Conservation (phyloP, 2,113 vertebrate genomes). For the Callaeas wilsoni region DNA sequence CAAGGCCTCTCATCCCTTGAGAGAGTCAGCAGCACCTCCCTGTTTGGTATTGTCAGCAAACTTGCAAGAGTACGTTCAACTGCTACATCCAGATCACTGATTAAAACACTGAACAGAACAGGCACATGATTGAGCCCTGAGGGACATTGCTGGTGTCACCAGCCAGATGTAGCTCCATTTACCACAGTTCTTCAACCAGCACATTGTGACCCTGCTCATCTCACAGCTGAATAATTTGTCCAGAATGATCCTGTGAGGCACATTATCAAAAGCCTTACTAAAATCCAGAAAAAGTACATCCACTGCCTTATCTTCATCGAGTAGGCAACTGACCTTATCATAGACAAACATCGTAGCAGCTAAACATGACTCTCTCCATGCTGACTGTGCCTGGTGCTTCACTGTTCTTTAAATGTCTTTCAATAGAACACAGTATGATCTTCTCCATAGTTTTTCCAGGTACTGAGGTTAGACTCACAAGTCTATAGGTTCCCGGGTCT, state of each 20-base stretch:
- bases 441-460: not conserved
- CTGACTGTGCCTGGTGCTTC: not conserved
- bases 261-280: not conserved
- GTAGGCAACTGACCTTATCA: not conserved
- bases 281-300: not conserved
- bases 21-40: not conserved
- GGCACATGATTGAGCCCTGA: fast-evolving
- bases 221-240: not conserved
- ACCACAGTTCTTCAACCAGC: not conserved
- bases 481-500: not conserved
- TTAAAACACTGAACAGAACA: not conserved
- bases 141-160: not conserved
- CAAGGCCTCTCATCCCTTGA: not conserved
- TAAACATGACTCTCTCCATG: not conserved
- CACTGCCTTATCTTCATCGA: not conserved
- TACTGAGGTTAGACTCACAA: not conserved
- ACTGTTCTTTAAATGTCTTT: not conserved
- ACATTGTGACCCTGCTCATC: not conserved
- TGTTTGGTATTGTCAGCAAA: not conserved
- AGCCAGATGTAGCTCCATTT: not conserved
- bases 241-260: not conserved
- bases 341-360: no score
- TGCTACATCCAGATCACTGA: no score
- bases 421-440: not conserved
- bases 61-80: not conserved